Evolutionary conservation across 2,888 invertebrate species (phyloP).

Genomic region (Archips xylosteana): DNA sequence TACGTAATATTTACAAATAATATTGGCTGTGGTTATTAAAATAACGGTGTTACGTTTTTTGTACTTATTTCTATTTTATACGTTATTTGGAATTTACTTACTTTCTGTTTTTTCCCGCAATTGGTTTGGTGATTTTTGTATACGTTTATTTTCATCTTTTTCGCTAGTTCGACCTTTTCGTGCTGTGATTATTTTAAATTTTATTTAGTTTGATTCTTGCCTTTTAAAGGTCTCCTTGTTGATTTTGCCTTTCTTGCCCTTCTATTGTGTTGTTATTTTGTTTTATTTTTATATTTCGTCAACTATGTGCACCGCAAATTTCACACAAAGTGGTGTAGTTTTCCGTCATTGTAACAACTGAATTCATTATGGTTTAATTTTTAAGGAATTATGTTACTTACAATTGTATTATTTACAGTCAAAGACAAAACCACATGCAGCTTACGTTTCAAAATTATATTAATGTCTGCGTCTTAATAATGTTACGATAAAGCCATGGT

Average conservation of each 20-base stretch:
- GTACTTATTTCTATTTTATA: neutral
- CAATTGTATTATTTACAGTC: constrained; percentile 15
- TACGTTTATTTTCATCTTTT: neutral
- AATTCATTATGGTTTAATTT: constrained; percentile 5
- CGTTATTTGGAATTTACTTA: constrained; percentile 32
- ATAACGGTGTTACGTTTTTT: neutral
- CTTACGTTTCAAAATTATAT: neutral
- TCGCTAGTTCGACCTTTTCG: neutral
- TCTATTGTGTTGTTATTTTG: neutral
- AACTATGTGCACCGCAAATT: constrained; percentile 2
- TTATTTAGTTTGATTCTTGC: neutral
- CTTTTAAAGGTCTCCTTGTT: constrained; percentile 14
- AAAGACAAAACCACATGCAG: neutral
- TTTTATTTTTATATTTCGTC: neutral
- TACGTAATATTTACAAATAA: neutral
- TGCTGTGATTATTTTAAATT: constrained; percentile 15
- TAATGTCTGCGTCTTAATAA: neutral
- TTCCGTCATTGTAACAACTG: neutral
- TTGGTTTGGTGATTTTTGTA: neutral
- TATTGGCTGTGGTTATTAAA: constrained; percentile 11
- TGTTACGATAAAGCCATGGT: neutral
- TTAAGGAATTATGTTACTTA: neutral
- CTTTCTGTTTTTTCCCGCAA: constrained; percentile 14
- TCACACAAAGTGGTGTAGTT: too few species aligned
- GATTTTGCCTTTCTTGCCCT: neutral